A percentile compares a stretch with the other conserved stretches of the same genome.
These are phyloP conservation scores for Karalla daura DNA, from an alignment of 2,797 vertebrate genomes.

Conservation along the genomic window DNA sequence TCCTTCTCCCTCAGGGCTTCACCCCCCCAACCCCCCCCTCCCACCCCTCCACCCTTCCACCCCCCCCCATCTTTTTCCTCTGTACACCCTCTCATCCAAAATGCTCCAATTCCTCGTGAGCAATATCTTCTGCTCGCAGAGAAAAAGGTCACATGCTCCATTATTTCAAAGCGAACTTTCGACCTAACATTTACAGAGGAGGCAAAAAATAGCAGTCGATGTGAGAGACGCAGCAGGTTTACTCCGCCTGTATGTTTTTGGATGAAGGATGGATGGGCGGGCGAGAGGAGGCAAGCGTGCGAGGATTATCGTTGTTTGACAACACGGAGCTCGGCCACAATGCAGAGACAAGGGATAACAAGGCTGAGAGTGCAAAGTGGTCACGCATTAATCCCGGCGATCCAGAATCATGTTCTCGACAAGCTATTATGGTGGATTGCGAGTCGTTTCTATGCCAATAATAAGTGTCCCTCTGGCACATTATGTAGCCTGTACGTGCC, in stretches of 20 bases:
- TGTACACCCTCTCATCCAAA: constrained; percentile 71
- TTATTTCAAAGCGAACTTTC: constrained; percentile 84
- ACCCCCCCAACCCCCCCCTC: constrained; percentile 17
- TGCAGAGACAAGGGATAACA: constrained; percentile 31
- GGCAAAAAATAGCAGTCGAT: constrained; percentile 73
- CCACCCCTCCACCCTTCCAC: not conserved
- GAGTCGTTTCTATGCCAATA: constrained; percentile 58
- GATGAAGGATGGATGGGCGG: constrained; percentile 46
- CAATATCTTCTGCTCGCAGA: constrained; percentile 75
- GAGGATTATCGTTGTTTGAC: constrained; percentile 56
- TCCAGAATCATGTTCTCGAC: constrained; percentile 27
- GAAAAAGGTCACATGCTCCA: constrained; percentile 85
- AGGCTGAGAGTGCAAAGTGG: constrained; percentile 36
- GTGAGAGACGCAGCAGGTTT: constrained; percentile 64
- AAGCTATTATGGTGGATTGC: constrained; percentile 30
- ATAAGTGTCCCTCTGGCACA: constrained; percentile 47
- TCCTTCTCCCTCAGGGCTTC: constrained; percentile 71
- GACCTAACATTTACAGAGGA: constrained; percentile 84
- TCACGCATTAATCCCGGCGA: constrained; percentile 50
- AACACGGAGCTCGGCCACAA: constrained; percentile 19
- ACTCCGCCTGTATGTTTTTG: constrained; percentile 52
- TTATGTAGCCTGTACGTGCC: constrained; percentile 45
- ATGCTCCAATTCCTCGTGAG: constrained; percentile 75
- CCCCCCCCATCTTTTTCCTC: constrained; percentile 8
- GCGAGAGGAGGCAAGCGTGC: constrained; percentile 26